Evolutionary conservation across 2,113 vertebrate species (phyloP).

Genomic region (Peromyscus maniculatus): DNA sequence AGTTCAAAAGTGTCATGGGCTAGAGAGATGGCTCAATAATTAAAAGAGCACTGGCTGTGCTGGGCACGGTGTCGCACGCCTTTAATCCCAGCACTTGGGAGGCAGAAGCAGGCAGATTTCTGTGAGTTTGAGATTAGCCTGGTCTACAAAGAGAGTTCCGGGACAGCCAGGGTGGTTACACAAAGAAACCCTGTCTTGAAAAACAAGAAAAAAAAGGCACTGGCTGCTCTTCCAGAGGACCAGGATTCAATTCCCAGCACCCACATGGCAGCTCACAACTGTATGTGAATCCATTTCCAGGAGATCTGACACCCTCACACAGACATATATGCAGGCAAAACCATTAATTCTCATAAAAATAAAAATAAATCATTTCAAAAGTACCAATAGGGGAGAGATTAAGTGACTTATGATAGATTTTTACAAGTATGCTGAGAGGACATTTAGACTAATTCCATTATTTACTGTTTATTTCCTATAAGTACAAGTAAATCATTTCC

Average conservation of each 20-base stretch:
- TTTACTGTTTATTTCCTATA: slow-evolving; percentile 53
- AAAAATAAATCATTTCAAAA: not conserved
- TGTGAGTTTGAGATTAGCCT: not conserved
- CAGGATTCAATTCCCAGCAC: not conserved
- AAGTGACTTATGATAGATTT: slow-evolving; percentile 34
- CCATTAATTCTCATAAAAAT: not conserved
- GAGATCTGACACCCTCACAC: not conserved
- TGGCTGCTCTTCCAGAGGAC: not conserved
- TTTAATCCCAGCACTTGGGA: not conserved
- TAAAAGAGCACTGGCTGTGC: not conserved
- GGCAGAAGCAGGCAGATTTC: not conserved
- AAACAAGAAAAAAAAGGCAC: not conserved
- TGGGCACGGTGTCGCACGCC: not conserved
- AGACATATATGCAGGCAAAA: not conserved
- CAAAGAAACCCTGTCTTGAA: not conserved
- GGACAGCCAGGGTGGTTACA: not conserved
- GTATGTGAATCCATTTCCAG: not conserved
- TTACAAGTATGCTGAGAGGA: not conserved
- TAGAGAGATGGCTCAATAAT: not conserved
- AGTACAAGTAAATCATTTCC: not conserved
- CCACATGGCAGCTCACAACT: not conserved
- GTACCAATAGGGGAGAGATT: not conserved
- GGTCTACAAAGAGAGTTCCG: not conserved
- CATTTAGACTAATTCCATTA: slow-evolving; percentile 16
- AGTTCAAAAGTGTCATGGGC: not conserved